These are phyloP conservation scores for Papilio elwesi DNA, from an alignment of 2,888 invertebrate species.

Conservation along the genomic window DNA sequence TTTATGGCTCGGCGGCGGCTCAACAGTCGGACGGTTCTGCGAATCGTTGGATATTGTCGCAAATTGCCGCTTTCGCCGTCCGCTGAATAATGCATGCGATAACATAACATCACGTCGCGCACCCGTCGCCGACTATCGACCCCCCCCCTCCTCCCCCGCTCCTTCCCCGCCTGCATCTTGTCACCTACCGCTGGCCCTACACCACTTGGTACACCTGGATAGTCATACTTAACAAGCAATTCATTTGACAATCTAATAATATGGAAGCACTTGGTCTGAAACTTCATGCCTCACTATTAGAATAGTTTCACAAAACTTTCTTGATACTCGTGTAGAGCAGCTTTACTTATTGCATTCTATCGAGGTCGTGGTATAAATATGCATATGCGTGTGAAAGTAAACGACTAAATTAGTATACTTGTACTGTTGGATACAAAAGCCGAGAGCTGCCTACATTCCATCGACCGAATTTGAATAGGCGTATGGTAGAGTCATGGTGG, in stretches of 20 bases:
- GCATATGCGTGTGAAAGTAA: not conserved
- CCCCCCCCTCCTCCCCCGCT: constrained; percentile 47
- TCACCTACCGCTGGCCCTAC: not conserved
- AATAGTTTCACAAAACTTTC: not conserved
- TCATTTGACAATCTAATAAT: not conserved
- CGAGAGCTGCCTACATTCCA: constrained; percentile 27
- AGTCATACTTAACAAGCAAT: not conserved
- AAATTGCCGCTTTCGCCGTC: constrained; percentile 83
- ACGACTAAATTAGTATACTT: constrained; percentile 11
- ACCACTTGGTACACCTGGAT: not conserved
- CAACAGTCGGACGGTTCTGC: constrained; percentile 75
- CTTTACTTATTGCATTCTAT: not conserved
- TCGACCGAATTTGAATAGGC: constrained; percentile 29
- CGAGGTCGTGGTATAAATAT: not conserved
- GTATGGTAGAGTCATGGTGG: constrained; percentile 49
- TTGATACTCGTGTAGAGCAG: not conserved
- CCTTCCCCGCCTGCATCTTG: constrained; percentile 19
- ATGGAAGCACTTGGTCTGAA: not conserved
- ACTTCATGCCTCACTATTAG: not conserved
- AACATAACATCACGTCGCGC: constrained; percentile 80
- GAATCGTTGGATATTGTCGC: constrained; percentile 83
- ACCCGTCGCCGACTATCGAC: constrained; percentile 53
- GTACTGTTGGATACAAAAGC: constrained; percentile 11
- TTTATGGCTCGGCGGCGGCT: constrained; percentile 78
- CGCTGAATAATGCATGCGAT: constrained; percentile 83